Percentiles rank a stretch among this genome's conserved stretches.
These are phyloP conservation scores for Phengaris arion DNA, from an alignment of 2,888 invertebrate species.

Conservation along the genomic window DNA sequence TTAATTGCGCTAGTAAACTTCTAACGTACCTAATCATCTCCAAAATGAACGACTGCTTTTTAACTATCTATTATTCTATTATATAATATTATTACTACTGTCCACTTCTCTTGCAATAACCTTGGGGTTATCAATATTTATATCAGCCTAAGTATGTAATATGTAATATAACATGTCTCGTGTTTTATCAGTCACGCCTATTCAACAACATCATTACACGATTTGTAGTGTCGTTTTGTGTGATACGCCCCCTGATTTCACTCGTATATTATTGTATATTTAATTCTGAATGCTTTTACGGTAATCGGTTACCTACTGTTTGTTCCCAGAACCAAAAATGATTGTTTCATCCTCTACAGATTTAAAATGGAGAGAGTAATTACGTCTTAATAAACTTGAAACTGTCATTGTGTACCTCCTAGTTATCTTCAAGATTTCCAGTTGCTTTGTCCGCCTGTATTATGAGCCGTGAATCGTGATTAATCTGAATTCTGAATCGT, in stretches of 20 bases:
- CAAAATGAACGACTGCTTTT: neutral
- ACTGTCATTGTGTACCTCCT: too few species aligned
- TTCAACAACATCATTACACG: neutral
- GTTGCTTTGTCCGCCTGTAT: slow-evolving; percentile 4
- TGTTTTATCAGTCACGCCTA: slow-evolving; percentile 7
- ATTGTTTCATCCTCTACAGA: too few species aligned
- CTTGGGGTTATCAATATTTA: neutral
- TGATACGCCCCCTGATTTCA: neutral
- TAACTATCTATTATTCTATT: too few species aligned
- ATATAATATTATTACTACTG: too few species aligned
- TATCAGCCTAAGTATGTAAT: neutral
- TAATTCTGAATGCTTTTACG: neutral
- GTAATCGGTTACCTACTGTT: too few species aligned
- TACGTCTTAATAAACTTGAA: too few species aligned
- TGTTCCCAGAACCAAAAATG: too few species aligned
- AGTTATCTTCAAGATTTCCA: too few species aligned
- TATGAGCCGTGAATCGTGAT: neutral
- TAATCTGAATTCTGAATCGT: slow-evolving; percentile 15
- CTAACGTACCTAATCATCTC: too few species aligned
- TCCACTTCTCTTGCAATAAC: neutral
- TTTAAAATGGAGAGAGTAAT: too few species aligned
- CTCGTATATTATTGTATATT: neutral
- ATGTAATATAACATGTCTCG: slow-evolving; percentile 2
- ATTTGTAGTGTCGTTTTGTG: neutral
- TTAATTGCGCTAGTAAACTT: too few species aligned